These are phyloP conservation scores for Ectropis grisescens DNA, from an alignment of 1,140 invertebrate genomes.

Conservation along the genomic window DNA sequence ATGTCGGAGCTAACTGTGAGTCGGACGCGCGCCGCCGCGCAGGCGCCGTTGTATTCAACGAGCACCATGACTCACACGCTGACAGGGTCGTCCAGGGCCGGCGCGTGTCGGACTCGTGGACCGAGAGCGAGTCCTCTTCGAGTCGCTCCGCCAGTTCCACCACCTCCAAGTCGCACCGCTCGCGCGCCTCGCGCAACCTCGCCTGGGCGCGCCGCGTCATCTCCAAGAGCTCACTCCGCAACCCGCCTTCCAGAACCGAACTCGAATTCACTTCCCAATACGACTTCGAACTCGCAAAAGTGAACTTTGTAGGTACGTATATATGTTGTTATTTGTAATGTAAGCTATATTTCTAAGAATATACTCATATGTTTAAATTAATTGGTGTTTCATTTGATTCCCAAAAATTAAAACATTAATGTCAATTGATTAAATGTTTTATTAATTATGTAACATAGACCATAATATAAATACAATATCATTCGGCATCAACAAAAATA, in stretches of 20 bases:
- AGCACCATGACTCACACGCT: conserved; percentile 29
- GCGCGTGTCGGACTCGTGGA: conserved; percentile 25
- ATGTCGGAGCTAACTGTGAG: conserved; percentile 36
- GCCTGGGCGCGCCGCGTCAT: conserved; percentile 38
- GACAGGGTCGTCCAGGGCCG: conserved; percentile 16
- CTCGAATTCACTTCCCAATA: too few species aligned
- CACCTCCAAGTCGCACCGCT: conserved; percentile 22
- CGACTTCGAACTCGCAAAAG: too few species aligned
- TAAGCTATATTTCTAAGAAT: too few species aligned
- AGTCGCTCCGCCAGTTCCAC: conserved; percentile 21
- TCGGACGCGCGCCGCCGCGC: conserved; percentile 8
- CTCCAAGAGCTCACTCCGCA: conserved; percentile 20
- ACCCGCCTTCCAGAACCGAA: conserved; percentile 34
- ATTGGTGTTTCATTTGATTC: too few species aligned
- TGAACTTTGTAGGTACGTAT: too few species aligned
- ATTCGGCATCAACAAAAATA: too few species aligned
- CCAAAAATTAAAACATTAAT: too few species aligned
- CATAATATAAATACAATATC: too few species aligned
- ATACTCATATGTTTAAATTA: too few species aligned
- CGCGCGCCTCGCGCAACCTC: conserved; percentile 29
- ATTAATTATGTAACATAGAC: too few species aligned
- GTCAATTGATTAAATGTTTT: too few species aligned
- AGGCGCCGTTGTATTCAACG: conserved; percentile 22
- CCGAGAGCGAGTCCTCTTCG: conserved; percentile 25
- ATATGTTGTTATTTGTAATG: too few species aligned